Percentiles rank a stretch among this genome's conserved stretches.
These are phyloP conservation scores for Trichogramma evanescens DNA, from an alignment of 2,888 invertebrate species.

Conservation along the genomic window DNA sequence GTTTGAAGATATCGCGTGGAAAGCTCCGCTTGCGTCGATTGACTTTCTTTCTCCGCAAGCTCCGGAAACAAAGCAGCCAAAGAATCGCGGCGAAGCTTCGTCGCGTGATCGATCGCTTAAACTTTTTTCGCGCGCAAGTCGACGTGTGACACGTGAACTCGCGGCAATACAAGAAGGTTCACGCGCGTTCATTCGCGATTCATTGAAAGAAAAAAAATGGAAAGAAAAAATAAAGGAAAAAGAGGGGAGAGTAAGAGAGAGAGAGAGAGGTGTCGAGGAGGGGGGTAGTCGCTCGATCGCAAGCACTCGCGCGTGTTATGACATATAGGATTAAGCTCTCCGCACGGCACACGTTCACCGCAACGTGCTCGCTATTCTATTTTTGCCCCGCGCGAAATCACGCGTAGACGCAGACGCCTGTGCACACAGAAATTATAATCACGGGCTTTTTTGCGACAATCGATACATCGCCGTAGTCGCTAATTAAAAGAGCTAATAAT, in stretches of 20 bases:
- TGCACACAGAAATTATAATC: no score
- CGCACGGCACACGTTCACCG: no score
- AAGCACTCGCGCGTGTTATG: no score
- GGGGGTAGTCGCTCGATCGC: no score
- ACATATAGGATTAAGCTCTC: no score
- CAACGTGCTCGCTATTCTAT: no score
- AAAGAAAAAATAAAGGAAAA: neutral
- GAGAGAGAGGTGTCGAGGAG: neutral
- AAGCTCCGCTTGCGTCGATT: neutral
- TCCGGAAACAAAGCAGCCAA: neutral
- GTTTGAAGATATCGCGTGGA: neutral
- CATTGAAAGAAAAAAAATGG: neutral
- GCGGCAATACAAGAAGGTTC: neutral
- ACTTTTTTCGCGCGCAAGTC: neutral
- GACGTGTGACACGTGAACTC: neutral
- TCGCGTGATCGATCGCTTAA: slow-evolving; percentile 7
- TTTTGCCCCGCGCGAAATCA: no score
- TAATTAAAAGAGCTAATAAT: no score
- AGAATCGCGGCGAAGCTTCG: neutral
- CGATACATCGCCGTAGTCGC: no score
- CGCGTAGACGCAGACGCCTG: no score
- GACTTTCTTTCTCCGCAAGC: neutral
- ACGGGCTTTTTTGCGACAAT: no score
- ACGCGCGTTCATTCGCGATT: slow-evolving; percentile 1
- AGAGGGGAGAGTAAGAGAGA: neutral